Conservation (phyloP, 1,140 invertebrate species). For the Aphelenchoides fujianensis region DNA sequence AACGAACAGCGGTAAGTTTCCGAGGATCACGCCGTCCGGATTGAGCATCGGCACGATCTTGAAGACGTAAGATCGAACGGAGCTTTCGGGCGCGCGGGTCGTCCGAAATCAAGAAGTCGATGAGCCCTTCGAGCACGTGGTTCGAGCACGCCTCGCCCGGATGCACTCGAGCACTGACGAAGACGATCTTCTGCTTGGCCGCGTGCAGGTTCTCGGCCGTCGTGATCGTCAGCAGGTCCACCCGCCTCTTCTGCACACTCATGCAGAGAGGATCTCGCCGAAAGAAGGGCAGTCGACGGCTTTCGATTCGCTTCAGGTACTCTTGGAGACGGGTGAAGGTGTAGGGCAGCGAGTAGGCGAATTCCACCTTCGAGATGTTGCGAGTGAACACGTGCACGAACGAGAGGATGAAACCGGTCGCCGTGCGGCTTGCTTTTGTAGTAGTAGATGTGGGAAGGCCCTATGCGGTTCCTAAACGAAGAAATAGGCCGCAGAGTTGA, state of each 20-base stretch:
- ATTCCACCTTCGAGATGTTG: conserved; percentile 83
- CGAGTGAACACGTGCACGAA: conserved; percentile 92
- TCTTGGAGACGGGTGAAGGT: conserved; percentile 83
- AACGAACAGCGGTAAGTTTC: conserved; percentile 83
- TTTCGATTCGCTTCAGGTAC: conserved; percentile 76
- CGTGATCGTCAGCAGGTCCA: conserved; percentile 83
- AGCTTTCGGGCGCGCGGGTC: conserved; percentile 62
- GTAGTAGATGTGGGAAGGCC: conserved; percentile 83
- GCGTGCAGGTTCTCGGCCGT: conserved; percentile 61
- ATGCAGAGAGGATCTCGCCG: conserved; percentile 72
- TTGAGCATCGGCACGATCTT: conserved; percentile 94
- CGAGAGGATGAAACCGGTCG: conserved; percentile 85
- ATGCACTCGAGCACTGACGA: conserved; percentile 78
- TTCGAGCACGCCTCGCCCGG: conserved; percentile 83
- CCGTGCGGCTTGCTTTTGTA: conserved; percentile 84
- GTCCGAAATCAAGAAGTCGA: conserved; percentile 72
- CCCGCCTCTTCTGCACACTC: conserved; percentile 78
- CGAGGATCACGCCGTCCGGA: conserved; percentile 78
- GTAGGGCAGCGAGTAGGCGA: conserved; percentile 86
- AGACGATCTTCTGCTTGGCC: conserved; percentile 64
- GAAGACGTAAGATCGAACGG: conserved; percentile 70
- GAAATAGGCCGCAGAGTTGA: conserved; percentile 39
- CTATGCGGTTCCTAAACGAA: conserved; percentile 74
- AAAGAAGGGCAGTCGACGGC: conserved; percentile 68
- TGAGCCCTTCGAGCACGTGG: conserved; percentile 78